A percentile compares a stretch with the other conserved stretches of the same genome.
phyloP scores from a whole-genome alignment of 2,888 invertebrate genomes.

The Rugalucina vietnamica region DNA sequence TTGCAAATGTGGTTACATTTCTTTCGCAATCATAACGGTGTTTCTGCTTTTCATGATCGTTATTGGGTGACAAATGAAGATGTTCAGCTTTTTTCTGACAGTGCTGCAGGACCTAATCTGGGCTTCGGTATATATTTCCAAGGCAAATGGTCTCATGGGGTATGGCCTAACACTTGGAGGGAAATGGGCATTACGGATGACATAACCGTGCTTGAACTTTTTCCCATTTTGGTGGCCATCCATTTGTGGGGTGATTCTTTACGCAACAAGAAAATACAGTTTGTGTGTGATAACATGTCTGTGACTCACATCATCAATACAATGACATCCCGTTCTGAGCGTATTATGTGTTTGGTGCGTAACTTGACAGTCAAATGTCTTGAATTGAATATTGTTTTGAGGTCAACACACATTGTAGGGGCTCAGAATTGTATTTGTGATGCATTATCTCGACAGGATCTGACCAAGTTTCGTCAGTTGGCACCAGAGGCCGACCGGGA shows the following conservation, averaged over 20 bases:
- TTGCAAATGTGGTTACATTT: constrained; percentile 34
- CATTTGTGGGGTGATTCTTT: constrained; percentile 18
- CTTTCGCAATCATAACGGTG: background rate
- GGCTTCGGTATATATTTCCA: constrained; percentile 29
- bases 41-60: constrained; percentile 21
- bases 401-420: constrained; percentile 28
- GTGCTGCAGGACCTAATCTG: constrained; percentile 6
- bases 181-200: constrained; percentile 2
- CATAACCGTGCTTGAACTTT: constrained; percentile 29
- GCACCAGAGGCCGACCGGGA: constrained; percentile 1
- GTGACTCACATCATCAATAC: constrained; percentile 35
- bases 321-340: constrained; percentile 14
- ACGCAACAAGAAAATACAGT: constrained; percentile 22
- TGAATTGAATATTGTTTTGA: constrained; percentile 20
- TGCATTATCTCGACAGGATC: constrained; percentile 30
- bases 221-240: constrained; percentile 25
- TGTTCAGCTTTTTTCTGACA: constrained; percentile 21
- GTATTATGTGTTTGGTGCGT: constrained; percentile 33
- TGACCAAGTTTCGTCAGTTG: background rate
- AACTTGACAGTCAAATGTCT: constrained; percentile 24
- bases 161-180: constrained; percentile 25
- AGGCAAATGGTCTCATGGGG: constrained; percentile 15
- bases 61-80: constrained; percentile 27
- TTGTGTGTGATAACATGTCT: constrained; percentile 35
- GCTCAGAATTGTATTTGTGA: constrained; percentile 27